These are phyloP conservation scores for Drosophila watanabei DNA, from an alignment of 1,140 invertebrate genomes.

Conservation along the genomic window DNA sequence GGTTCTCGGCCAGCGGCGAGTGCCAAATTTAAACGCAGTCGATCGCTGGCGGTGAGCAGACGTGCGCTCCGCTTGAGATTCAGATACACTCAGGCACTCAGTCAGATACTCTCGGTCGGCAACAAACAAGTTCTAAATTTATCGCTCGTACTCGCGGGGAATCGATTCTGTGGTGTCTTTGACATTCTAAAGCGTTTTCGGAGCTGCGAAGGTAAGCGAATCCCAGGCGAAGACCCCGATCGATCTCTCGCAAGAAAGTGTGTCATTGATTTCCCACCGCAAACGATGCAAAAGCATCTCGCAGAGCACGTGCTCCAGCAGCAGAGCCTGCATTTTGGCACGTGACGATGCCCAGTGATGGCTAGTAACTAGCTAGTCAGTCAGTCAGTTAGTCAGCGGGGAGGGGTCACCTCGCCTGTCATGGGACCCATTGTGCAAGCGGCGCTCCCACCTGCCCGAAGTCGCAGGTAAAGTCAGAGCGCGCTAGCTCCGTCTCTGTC, in stretches of 20 bases:
- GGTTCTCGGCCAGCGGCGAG: slow-evolving; percentile 31
- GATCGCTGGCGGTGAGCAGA: slow-evolving; percentile 76
- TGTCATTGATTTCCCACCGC: neutral
- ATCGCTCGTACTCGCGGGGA: slow-evolving; percentile 69
- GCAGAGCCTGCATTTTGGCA: slow-evolving; percentile 1
- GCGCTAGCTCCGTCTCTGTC: slow-evolving; percentile 41
- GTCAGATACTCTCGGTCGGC: slow-evolving; percentile 49
- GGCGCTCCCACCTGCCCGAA: slow-evolving; percentile 57
- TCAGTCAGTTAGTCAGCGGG: slow-evolving; percentile 7
- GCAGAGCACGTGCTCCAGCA: slow-evolving; percentile 15
- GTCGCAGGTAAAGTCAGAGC: slow-evolving; percentile 51
- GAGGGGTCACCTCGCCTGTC: slow-evolving; percentile 44
- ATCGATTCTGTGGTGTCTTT: slow-evolving; percentile 62
- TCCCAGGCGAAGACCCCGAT: slow-evolving; percentile 37
- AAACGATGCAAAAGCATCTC: neutral
- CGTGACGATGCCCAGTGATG: slow-evolving; percentile 34
- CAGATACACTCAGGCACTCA: slow-evolving; percentile 54
- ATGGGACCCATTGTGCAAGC: slow-evolving; percentile 59
- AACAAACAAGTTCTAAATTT: slow-evolving; percentile 82
- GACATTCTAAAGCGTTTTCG: slow-evolving; percentile 63
- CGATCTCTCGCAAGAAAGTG: slow-evolving; percentile 4
- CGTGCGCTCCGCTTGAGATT: slow-evolving; percentile 67
- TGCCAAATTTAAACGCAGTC: slow-evolving; percentile 69
- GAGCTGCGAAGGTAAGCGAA: slow-evolving; percentile 76
- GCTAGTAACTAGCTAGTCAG: slow-evolving; percentile 6